These are phyloP conservation scores for Craniophora ligustri DNA, from an alignment of 2,888 invertebrate genomes.

Conservation along the genomic window DNA sequence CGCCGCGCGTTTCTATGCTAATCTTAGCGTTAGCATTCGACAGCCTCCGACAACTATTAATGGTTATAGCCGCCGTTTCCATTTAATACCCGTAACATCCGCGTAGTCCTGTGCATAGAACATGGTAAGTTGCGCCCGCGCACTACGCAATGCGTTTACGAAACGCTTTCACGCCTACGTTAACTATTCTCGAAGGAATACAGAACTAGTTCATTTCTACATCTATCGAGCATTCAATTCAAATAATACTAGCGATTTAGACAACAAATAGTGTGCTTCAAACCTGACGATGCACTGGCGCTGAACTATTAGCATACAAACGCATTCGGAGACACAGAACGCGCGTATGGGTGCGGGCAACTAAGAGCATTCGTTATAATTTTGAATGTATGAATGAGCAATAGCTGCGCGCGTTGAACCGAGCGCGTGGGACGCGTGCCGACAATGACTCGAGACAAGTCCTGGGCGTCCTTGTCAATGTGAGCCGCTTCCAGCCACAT, in stretches of 20 bases:
- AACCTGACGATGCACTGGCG: slow-evolving; percentile 85
- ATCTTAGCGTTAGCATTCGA: slow-evolving; percentile 81
- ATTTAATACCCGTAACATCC: slow-evolving; percentile 76
- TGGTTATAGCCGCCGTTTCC: slow-evolving; percentile 80
- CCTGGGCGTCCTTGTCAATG: slow-evolving; percentile 89
- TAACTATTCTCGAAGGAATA: slow-evolving; percentile 70
- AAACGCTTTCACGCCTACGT: slow-evolving; percentile 82
- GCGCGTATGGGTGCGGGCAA: slow-evolving; percentile 85
- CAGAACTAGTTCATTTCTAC: slow-evolving; percentile 85
- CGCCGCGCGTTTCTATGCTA: slow-evolving; percentile 85
- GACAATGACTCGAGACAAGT: slow-evolving; percentile 85
- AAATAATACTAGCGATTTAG: slow-evolving; percentile 87
- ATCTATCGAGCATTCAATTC: slow-evolving; percentile 87
- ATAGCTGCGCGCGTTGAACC: slow-evolving; percentile 79
- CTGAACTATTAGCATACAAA: slow-evolving; percentile 87
- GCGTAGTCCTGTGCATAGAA: slow-evolving; percentile 66
- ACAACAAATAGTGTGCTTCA: slow-evolving; percentile 83
- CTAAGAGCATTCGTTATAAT: slow-evolving; percentile 84
- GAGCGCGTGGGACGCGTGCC: slow-evolving; percentile 84
- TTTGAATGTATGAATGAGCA: slow-evolving; percentile 89
- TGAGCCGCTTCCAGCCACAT: slow-evolving; percentile 88
- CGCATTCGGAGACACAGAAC: slow-evolving; percentile 79
- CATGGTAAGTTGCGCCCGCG: slow-evolving; percentile 69
- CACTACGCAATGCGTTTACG: slow-evolving; percentile 80
- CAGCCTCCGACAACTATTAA: slow-evolving; percentile 83